Evolutionary conservation across 1,140 invertebrate species (phyloP).

Genomic region (Diachasma alloeum): DNA sequence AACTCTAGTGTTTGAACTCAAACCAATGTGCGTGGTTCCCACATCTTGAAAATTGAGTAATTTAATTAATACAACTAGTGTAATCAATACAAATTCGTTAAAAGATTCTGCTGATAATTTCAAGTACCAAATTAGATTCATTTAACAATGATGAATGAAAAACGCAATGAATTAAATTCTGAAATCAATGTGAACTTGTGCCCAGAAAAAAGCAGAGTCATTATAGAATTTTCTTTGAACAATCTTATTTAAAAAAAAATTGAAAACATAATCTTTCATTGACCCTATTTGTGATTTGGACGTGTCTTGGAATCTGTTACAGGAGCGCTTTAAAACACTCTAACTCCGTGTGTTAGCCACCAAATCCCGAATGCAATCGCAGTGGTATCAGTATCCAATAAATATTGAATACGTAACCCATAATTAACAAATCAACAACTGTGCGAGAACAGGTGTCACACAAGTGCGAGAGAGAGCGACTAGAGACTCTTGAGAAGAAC

Average conservation of each 20-base stretch:
- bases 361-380: slow-evolving; percentile 52
- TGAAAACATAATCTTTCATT: background rate
- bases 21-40: background rate
- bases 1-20: background rate
- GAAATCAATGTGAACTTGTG: background rate
- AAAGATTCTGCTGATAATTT: background rate
- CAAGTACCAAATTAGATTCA: background rate
- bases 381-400: slow-evolving; percentile 32
- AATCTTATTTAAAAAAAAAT: background rate
- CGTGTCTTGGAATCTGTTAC: slow-evolving; percentile 47
- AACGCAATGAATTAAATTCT: slow-evolving; percentile 5
- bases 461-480: slow-evolving; percentile 23
- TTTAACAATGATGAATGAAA: background rate
- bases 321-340: slow-evolving; percentile 59
- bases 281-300: slow-evolving; percentile 23
- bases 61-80: background rate
- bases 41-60: background rate
- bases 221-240: background rate
- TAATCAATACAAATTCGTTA: background rate
- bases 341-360: slow-evolving; percentile 53
- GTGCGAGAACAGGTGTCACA: slow-evolving; percentile 16
- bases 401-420: slow-evolving; percentile 27
- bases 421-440: slow-evolving; percentile 20
- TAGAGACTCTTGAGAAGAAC: slow-evolving; percentile 22
- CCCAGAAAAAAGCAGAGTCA: background rate